phyloP scores from a whole-genome alignment of 2,888 invertebrate species.

The Caenorhabditis afra region DNA sequence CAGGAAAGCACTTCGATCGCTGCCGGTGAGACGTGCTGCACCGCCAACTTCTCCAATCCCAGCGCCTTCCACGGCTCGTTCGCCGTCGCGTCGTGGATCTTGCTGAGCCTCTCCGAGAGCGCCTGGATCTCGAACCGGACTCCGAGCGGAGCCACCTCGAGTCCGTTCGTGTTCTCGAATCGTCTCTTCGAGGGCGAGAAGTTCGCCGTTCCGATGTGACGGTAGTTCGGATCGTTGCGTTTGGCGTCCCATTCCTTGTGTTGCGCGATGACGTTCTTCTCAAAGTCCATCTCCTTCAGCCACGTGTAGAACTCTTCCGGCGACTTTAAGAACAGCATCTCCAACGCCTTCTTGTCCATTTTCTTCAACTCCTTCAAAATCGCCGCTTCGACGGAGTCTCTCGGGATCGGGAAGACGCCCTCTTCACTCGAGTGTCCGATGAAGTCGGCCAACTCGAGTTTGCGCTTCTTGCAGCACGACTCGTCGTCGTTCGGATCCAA shows the following conservation, averaged over 20 bases:
- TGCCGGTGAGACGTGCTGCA: too few species aligned
- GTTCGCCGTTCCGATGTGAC: not conserved
- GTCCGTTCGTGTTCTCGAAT: constrained; percentile 9
- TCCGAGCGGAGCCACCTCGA: not conserved
- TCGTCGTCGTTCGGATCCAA: constrained; percentile 1
- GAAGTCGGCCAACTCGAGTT: constrained; percentile 14
- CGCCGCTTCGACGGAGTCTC: not conserved
- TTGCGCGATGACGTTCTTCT: not conserved
- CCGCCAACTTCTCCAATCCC: not conserved
- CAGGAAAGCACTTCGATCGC: too few species aligned
- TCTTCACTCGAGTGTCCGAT: constrained; percentile 1
- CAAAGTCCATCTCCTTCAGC: constrained; percentile 18
- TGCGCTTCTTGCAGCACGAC: not conserved
- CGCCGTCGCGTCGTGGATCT: not conserved
- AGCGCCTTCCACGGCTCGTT: not conserved
- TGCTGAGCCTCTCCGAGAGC: not conserved
- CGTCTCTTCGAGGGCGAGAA: not conserved
- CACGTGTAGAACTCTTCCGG: constrained; percentile 7
- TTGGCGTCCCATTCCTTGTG: not conserved
- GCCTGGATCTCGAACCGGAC: constrained; percentile 8
- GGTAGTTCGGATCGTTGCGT: not conserved
- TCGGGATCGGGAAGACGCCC: not conserved
- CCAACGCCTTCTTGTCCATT: not conserved
- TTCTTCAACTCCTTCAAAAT: not conserved
- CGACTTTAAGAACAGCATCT: not conserved